Base-by-base conservation (phyloP, 2,797 vertebrate species). In the Siniperca undulata region DNA sequence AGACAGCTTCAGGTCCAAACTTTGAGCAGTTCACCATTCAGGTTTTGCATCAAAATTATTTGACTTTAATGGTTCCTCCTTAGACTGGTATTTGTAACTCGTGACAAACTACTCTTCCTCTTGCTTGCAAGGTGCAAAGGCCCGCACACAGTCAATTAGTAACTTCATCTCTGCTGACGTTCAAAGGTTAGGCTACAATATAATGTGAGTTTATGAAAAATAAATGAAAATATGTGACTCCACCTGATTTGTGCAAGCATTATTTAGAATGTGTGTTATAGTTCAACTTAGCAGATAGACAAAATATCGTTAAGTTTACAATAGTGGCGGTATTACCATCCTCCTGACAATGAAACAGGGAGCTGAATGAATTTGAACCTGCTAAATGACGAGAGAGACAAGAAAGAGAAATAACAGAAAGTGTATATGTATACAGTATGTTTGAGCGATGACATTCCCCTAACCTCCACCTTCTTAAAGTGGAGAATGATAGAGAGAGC, bases 121-220 rank as follows among this genome's bases (percentile, higher is more conserved):
- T 38, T 19, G 74, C 36, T 65, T 81, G 24, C 64, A 52, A 73
- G 61, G 85, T 83, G 78, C 87, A 92, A 91, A 92, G 87, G 83
- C 80, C 72, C 42, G 66, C 70, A 36, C 59, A 75, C 42, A 83
- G 89, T 94, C 84, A 93, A 94, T 94, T 86, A 94, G 81, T 94
- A 94, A 94, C 92, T 89, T 88, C 40, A 67, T 60, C 62, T 78
- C 17, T 58, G 38, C 66, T 68, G 53, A 24, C 1, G 85, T 74
- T 83, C 93, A 94, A 94, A 92, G 91, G 87, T 94, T 83, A 74
- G 44, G 38, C 74, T 66, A 30, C 60, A 66, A 20, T 86, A 52
- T 53, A 8, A 40, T 62, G n/a, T 67, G 27, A 30, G 36, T 34
- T 58, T 78, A 44, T 71, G 46, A 46, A 77, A 80, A 71, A 38